Base-by-base conservation (phyloP, 2,888 invertebrate genomes). In the Acrocyrtus sp. region DNA sequence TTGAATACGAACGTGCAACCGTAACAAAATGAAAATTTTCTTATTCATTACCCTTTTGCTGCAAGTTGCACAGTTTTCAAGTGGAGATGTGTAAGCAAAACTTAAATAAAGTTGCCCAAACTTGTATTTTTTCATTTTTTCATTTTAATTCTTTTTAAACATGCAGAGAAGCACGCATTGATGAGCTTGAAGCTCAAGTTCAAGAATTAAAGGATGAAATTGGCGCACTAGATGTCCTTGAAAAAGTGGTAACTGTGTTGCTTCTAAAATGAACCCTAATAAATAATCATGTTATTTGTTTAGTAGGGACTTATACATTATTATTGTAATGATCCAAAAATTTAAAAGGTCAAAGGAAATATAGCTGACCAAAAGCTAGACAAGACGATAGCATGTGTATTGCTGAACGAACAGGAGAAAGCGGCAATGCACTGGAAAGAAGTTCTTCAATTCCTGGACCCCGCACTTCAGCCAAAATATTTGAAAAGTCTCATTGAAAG, bases 321-420 rank as follows among this genome's bases (percentile, higher is more conserved):
- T n/a, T n/a, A n/a, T n/a, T n/a, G n/a, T n/a, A n/a, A n/a, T n/a
- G n/a, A n/a, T n/a, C n/a, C n/a, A n/a, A n/a, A n/a, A n/a, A n/a
- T n/a, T n/a, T n/a, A n/a, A n/a, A n/a, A 68, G 67, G 60, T 76
- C 24, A 63, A 54, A 3, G 27, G 27, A 15, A 76, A 67, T 50
- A 67, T 76, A 24, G 76, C 72, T 10, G 72, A 72, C 2, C 67
- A 74, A 68, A 70, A 73, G 43, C n/a, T 74, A 12, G 74, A 74
- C 29, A 74, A 74, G 29, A 54, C 65, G 5, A 65, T 74, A 19
- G 47, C 47, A 19, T 34, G 24, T 19, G 29, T 76, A 10, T 22
- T 47, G 4, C 0, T 58, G 8, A 74, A 74, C 27, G 51, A 68
- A 12, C 70, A 68, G 41, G 48, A 54, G 1, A 67, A 74, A 34